These are phyloP conservation scores for Pectinophora gossypiella DNA, from an alignment of 1,140 invertebrate species.

Conservation along the genomic window DNA sequence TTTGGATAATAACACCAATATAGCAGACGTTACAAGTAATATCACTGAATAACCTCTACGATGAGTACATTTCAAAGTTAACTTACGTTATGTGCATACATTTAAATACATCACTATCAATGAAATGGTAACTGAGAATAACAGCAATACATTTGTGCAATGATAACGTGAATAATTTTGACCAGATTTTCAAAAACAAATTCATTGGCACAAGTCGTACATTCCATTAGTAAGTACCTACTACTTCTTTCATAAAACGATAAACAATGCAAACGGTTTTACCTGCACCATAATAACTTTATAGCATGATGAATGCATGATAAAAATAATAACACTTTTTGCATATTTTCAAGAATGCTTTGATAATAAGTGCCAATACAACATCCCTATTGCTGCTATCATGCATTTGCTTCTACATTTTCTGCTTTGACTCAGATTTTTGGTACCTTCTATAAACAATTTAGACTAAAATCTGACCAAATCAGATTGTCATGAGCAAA, in stretches of 20 bases:
- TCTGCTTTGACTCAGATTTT: slow-evolving; percentile 26
- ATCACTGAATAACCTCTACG: slow-evolving; percentile 48
- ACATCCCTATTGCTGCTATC: no score
- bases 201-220: not conserved
- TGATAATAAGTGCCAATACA: no score
- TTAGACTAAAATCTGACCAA: slow-evolving; percentile 4
- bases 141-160: slow-evolving; percentile 30
- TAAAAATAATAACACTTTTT: no score
- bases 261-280: no score
- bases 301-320: no score
- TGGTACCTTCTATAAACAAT: slow-evolving; percentile 10
- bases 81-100: slow-evolving; percentile 32
- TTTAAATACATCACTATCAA: slow-evolving; percentile 13
- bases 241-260: no score
- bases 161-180: no score
- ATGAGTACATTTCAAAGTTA: slow-evolving; percentile 31
- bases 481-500: slow-evolving; percentile 23
- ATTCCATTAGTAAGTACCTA: not conserved
- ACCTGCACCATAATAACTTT: no score
- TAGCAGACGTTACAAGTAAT: slow-evolving; percentile 37
- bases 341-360: no score
- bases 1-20: slow-evolving; percentile 2
- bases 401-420: slow-evolving; percentile 27
- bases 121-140: slow-evolving; percentile 46
- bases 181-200: not conserved